Evolutionary conservation across 35 echinoderm and acorn worm species (phyloP).

Genomic region (Apostichopus californicus): DNA sequence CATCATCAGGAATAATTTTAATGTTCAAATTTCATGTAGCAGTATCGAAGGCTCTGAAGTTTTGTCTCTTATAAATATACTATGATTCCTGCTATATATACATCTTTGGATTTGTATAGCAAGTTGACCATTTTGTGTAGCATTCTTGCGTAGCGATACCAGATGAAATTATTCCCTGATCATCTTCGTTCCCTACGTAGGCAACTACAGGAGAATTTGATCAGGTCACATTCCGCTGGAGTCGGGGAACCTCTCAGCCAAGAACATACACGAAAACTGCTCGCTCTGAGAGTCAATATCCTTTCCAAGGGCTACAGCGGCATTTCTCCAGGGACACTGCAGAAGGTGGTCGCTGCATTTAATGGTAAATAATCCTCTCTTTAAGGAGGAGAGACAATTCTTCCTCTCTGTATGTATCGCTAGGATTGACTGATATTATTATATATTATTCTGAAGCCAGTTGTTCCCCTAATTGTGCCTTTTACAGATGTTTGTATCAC

Average conservation of each 20-base stretch:
- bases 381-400: neutral
- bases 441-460: too few relatives aligned
- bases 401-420: too few relatives aligned
- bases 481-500: too few relatives aligned
- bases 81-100: too few relatives aligned
- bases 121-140: too few relatives aligned
- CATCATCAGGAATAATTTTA: too few relatives aligned
- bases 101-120: too few relatives aligned
- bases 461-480: too few relatives aligned
- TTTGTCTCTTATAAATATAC: too few relatives aligned
- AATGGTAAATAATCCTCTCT: conserved; percentile 76
- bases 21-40: too few relatives aligned
- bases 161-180: neutral
- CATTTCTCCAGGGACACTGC: conserved; percentile 62
- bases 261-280: conserved; percentile 77
- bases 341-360: conserved; percentile 82
- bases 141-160: neutral
- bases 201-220: conserved; percentile 87
- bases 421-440: too few relatives aligned
- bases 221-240: conserved; percentile 85
- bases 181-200: conserved; percentile 35
- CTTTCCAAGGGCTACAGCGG: conserved; percentile 95
- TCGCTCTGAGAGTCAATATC: conserved; percentile 88
- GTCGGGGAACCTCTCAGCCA: conserved; percentile 80
- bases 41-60: too few relatives aligned